Evolutionary conservation across 92 coral and sea anemone species (phyloP), one percentile per base, ranked within the genome.

Genomic region (Palythoa heliodiscus): DNA sequence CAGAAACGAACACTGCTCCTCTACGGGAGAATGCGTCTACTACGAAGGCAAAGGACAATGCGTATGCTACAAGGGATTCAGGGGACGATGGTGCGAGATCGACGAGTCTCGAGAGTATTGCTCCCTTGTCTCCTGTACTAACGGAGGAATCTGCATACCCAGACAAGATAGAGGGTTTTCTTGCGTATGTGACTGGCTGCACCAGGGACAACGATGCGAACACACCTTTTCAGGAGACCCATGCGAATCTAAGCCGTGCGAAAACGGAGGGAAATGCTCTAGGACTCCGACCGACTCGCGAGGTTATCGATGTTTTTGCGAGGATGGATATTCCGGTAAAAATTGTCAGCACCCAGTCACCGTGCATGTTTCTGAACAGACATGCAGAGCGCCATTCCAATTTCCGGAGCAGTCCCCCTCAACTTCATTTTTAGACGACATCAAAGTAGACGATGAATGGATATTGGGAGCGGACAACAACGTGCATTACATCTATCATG

Each of bases 1-100:
- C n/a, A 69, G 38, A 69, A 69, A 69, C n/a, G 73, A 69, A 69
- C 73, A 69, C 38, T 69, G 73, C n/a, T 69, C 73, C 20, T 69
- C 73, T n/a, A 20, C 15, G 0, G 73, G 73, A 69, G 73, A 69
- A 20, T 69, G 73, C n/a, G 73, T 69, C n/a, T 69, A 69, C 73
- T 69, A 69, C n/a, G 38, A 22, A 69, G 73, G n/a, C n/a, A 15
- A 20, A 20, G 73, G 73, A 12, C 73, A 69, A 20, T 69, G 73
- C 73, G 73, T 69, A 4, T 69, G 73, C n/a, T 20, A 69, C 15
- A 20, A n/a, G 38, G 73, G 73, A 69, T 69, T 20, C 73, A 69
- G 73, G 20, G 73, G 73, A 20, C 39, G 38, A 20, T 22, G 73
- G 39, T 69, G 73, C n/a, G 73, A 69, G n/a, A 69, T 69, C 73